A percentile compares a stretch with the other conserved stretches of the same genome.
phyloP scores from a whole-genome alignment of 2,113 vertebrate genomes.

The Muntiacus muntjak region DNA sequence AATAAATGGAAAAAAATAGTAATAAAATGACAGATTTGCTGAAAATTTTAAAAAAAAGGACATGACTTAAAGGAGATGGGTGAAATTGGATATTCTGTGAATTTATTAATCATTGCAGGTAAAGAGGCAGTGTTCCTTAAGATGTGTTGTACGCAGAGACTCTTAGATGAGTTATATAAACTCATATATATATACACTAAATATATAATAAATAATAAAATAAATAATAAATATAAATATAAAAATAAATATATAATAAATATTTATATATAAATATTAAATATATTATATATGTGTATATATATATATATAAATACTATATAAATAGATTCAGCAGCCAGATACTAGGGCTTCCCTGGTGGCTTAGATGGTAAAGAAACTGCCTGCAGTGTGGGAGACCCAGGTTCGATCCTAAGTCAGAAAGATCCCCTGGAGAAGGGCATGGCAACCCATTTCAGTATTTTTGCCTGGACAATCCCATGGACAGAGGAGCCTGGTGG shows the following conservation, averaged over 20 bases:
- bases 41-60: not conserved
- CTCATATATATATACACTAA: not conserved
- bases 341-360: not conserved
- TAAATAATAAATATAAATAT: no score
- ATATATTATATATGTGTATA: not conserved
- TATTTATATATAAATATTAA: not conserved
- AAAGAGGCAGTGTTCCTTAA: not conserved
- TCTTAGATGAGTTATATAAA: not conserved
- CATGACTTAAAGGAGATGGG: not conserved
- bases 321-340: not conserved
- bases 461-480: not conserved
- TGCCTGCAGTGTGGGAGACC: not conserved
- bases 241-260: not conserved
- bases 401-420: not conserved
- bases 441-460: not conserved
- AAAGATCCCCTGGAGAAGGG: not conserved
- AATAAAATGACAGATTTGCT: no score
- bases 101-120: constrained; percentile 9
- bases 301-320: not conserved
- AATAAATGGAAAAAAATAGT: no score
- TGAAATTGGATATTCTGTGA: not conserved
- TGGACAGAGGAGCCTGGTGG: not conserved
- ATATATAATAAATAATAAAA: not conserved
- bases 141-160: not conserved
- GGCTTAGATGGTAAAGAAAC: not conserved